Base-by-base conservation (phyloP, 2,888 invertebrate species). In the Dicranocentrus wangi region DNA sequence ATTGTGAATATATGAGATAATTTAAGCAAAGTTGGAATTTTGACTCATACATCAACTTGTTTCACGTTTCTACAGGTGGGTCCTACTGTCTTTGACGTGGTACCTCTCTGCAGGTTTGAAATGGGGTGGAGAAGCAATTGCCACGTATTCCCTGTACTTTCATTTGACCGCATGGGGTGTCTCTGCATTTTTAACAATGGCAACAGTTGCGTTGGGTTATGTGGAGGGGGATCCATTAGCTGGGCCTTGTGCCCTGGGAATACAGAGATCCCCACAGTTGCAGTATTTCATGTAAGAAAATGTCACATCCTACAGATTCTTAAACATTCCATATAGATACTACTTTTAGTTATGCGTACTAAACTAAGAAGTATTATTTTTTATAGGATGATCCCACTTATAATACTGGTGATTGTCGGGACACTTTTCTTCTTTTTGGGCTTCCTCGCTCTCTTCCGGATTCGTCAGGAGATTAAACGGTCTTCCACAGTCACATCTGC, bases 81-180 rank as follows among this genome's bases (percentile, higher is more conserved):
- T 98, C 70, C 93, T 98, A 87, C 90, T 98, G 87, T 97, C 98
- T 19, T 91, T 98, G 84, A 97, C 98, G 73, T 98, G 98, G 98
- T 98, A 97, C 90, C 90, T 98, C 88, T 96, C 97, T 53, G 97
- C 98, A 82, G 97, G 97, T 39, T 91, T 98, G 79, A 98, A 98
- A 90, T 98, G 98, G 98, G 97, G 97, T 58, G 97, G 97, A 89
- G 98, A 98, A 91, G 98, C 98, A 43, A 98, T 98, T 88, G 97
- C 97, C 90, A 95, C 96, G 71, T 96, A 98, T 90, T 97, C 97
- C 13, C 96, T 97, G 89, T 96, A 97, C 89, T 98, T 98, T 89
- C 98, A 98, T 91, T 91, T 98, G 87, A 95, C 95, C 76, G 98
- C 98, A n/a, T 98, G 98, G 98, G 97, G 97, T 72, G 94, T 98